Evolutionary conservation across 2,888 invertebrate genomes (phyloP).

Genomic region (Glaucopsyche alexis): DNA sequence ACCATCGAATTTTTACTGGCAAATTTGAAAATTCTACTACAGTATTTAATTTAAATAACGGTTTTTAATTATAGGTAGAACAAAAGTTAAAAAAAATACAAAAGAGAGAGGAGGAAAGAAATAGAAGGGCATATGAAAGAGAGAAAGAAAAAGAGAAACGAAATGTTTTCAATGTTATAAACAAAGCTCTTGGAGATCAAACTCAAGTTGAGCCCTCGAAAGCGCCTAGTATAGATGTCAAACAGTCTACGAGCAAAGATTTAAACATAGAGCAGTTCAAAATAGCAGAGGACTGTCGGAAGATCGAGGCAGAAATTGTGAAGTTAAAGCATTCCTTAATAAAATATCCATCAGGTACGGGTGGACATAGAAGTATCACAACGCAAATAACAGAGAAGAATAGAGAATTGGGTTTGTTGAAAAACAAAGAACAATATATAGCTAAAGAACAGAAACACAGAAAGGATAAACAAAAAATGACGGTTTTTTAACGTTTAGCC

Average conservation of each 20-base stretch:
- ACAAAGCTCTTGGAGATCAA: slow-evolving; percentile 79
- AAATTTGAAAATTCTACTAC: background rate
- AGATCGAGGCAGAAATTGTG: slow-evolving; percentile 83
- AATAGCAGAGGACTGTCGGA: slow-evolving; percentile 85
- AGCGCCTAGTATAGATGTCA: slow-evolving; percentile 54
- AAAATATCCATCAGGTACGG: slow-evolving; percentile 81
- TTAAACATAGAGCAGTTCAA: slow-evolving; percentile 87
- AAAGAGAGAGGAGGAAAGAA: slow-evolving; percentile 82
- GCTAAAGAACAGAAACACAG: slow-evolving; percentile 85
- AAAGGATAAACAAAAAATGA: slow-evolving; percentile 87
- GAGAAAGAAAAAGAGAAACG: slow-evolving; percentile 80
- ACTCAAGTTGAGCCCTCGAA: slow-evolving; percentile 41
- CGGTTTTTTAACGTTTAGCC: slow-evolving; percentile 81
- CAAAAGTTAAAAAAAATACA: slow-evolving; percentile 83
- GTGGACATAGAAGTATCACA: slow-evolving; percentile 81
- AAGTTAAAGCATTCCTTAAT: slow-evolving; percentile 83
- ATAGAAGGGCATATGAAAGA: slow-evolving; percentile 82
- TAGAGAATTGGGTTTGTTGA: slow-evolving; percentile 80
- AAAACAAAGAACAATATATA: slow-evolving; percentile 82
- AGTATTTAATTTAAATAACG: slow-evolving; percentile 11
- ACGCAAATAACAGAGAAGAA: slow-evolving; percentile 81
- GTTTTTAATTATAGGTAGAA: slow-evolving; percentile 71
- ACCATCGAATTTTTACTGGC: too few relatives aligned
- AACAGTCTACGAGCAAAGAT: slow-evolving; percentile 81
- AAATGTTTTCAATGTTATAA: slow-evolving; percentile 89